A percentile compares a stretch with the other conserved stretches of the same genome.
Evolutionary conservation across 2,113 vertebrate genomes (phyloP).

Genomic region (Anser cygnoides): DNA sequence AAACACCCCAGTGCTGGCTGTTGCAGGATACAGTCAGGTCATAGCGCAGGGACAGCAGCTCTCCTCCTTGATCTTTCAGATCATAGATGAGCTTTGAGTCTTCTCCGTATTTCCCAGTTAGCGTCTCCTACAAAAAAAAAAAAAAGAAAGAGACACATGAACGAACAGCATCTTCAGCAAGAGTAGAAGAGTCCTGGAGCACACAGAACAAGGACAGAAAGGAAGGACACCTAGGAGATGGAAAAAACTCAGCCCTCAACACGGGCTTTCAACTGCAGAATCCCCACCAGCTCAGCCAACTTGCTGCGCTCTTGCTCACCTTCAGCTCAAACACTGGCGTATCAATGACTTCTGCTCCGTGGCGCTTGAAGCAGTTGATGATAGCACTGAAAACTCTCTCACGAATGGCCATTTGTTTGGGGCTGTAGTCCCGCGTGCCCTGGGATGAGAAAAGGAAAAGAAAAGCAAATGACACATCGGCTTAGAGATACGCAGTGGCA

Average conservation of each 20-base stretch:
- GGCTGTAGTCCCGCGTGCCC: slow-evolving; percentile 94
- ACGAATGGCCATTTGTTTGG: slow-evolving; percentile 97
- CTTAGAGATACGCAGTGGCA: background rate
- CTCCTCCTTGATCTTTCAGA: slow-evolving; percentile 96
- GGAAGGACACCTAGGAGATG: background rate
- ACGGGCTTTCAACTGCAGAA: background rate
- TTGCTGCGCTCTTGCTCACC: slow-evolving; percentile 74
- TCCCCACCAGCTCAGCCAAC: background rate
- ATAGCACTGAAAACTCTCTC: slow-evolving; percentile 91
- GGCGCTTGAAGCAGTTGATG: slow-evolving; percentile 90
- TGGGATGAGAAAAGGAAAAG: background rate
- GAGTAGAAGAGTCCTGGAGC: background rate
- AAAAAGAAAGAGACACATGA: background rate
- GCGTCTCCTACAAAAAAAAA: slow-evolving; percentile 84
- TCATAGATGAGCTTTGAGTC: slow-evolving; percentile 99
- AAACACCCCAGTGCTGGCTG: background rate
- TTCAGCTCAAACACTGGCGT: slow-evolving; percentile 97
- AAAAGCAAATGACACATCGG: background rate
- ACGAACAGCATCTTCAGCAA: background rate
- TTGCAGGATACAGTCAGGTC: slow-evolving; percentile 96
- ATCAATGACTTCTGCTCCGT: slow-evolving; percentile 96
- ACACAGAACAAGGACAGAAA: background rate
- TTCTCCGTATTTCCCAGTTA: slow-evolving; percentile 96
- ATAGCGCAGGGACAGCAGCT: slow-evolving; percentile 94
- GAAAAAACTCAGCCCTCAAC: background rate